Evolutionary conservation across 1,140 invertebrate genomes (phyloP).

Genomic region (Papilio dardanus): DNA sequence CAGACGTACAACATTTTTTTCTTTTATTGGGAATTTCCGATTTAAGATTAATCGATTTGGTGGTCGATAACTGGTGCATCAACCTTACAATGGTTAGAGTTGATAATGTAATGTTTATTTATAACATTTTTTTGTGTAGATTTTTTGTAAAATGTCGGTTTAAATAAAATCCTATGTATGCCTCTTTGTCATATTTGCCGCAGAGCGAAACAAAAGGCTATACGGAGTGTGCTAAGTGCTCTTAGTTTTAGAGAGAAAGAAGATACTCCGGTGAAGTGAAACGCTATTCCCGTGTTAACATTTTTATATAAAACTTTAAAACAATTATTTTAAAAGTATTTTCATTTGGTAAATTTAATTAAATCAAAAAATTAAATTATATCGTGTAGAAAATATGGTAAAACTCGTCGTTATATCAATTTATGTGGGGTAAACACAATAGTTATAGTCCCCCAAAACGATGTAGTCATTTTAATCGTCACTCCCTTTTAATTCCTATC

Average conservation of each 20-base stretch:
- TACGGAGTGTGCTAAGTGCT: background rate
- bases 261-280: slow-evolving; percentile 1
- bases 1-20: no score
- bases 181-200: background rate
- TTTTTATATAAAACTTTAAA: background rate
- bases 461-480: no score
- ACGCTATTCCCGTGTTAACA: background rate
- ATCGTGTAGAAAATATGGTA: background rate
- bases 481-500: no score
- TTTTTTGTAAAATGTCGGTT: background rate
- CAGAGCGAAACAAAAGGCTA: slow-evolving; percentile 3
- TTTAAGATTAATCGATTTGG: no score
- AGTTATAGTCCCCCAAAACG: no score
- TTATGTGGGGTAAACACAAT: no score
- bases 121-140: background rate
- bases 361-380: background rate
- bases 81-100: background rate
- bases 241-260: background rate
- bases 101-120: background rate
- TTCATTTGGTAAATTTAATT: background rate
- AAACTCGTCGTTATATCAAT: background rate
- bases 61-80: background rate
- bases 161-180: background rate
- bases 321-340: background rate
- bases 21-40: no score